A percentile compares a stretch with the other conserved stretches of the same genome.
These are phyloP conservation scores for Lagopus muta DNA, from an alignment of 2,113 vertebrate genomes.

Conservation along the genomic window DNA sequence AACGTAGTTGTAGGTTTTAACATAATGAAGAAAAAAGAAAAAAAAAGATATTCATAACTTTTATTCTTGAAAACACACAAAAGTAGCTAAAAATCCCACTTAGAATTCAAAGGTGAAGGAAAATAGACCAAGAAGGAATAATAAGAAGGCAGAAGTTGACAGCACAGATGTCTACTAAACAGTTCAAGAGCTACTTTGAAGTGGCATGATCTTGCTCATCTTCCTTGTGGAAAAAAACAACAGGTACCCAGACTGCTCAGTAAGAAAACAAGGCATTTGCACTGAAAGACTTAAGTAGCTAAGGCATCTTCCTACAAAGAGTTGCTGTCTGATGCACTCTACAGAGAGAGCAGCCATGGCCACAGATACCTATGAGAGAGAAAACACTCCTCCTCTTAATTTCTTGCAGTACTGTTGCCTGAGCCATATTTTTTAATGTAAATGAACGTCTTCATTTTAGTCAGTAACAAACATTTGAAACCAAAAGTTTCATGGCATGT, in stretches of 20 bases:
- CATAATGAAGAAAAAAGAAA: not conserved
- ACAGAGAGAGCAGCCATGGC: fast-evolving
- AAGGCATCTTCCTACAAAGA: not conserved
- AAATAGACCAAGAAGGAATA: not conserved
- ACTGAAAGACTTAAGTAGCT: not conserved
- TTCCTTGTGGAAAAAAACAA: not conserved
- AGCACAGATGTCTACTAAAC: not conserved
- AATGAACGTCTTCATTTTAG: not conserved
- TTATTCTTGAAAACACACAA: not conserved
- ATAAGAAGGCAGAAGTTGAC: not conserved
- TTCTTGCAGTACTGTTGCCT: not conserved
- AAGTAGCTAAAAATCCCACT: not conserved
- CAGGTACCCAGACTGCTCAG: not conserved
- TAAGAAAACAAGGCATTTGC: fast-evolving
- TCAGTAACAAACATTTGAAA: not conserved
- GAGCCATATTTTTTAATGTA: not conserved
- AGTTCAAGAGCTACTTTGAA: not conserved
- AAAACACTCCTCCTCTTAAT: not conserved
- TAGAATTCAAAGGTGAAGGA: not conserved
- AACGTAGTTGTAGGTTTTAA: not conserved
- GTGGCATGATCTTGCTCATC: not conserved
- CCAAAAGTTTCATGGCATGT: not conserved
- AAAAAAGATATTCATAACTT: not conserved
- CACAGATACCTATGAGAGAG: not conserved
- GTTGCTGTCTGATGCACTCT: not conserved